Evolutionary conservation across 2,797 vertebrate genomes (phyloP), one percentile per base, ranked within the genome.

Genomic region (Cichlasoma orientale): DNA sequence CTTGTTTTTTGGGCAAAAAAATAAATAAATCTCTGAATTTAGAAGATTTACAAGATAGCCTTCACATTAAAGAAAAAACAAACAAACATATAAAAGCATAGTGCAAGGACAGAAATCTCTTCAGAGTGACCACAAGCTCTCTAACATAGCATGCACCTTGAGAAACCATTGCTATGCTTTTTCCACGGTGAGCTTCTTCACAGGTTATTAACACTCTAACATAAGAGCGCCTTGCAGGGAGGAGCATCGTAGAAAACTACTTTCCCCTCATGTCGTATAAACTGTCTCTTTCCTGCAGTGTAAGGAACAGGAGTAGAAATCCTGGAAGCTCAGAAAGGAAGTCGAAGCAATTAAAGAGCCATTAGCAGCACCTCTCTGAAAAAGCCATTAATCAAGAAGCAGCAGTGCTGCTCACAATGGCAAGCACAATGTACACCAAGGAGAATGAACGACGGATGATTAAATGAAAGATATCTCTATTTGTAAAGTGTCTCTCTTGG

Each of bases 271-370:
- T 75, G 36, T 31, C 63, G 36, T 76, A 79, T 50, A 86, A 87
- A 87, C 76, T 47, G 58, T 61, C 19, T 71, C 18, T 83, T 84
- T 89, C 74, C 80, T 82, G 25, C 58, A 19, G 72, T 73, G 57
- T 75, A 52, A 84, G 47, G 61, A 76, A 76, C 80, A 58, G 57
- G 29, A 77, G 56, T 58, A 71, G 79, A 89, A 82, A 86, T 75
- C 80, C 74, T 86, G 74, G 73, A 89, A 85, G 85, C 83, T 82
- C 57, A 77, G 78, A 75, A 74, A 85, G 92, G 93, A 94, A 93
- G 92, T 90, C 55, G 12, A 88, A 94, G 88, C 92, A 94, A 94
- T 95, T 95, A 95, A 93, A 93, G 92, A 89, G 82, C 92, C 94
- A 95, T 95, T 95, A 95, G 93, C 84, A 72, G 88, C 88, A 88